phyloP scores from a whole-genome alignment of 2,888 invertebrate species.

The Eubasilissa splendida region DNA sequence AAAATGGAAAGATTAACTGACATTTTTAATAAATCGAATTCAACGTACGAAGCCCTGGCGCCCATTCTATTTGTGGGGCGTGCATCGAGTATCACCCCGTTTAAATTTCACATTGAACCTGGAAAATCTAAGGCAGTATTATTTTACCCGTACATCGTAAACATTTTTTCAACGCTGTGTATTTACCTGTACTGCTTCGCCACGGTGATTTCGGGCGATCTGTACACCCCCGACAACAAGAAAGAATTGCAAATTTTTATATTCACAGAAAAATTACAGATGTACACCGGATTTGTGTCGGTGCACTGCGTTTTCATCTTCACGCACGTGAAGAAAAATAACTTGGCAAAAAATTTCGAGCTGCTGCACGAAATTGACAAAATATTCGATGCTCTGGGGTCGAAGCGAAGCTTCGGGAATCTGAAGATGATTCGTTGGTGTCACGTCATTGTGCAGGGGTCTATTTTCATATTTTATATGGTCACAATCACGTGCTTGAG shows the following conservation, averaged over 20 bases:
- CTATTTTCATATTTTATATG: neutral
- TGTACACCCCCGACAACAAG: neutral
- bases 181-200: neutral
- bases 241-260: neutral
- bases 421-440: neutral
- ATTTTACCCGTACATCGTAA: too few species aligned
- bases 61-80: neutral
- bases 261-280: neutral
- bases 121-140: constrained; percentile 3
- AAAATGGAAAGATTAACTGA: too few species aligned
- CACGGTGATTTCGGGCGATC: neutral
- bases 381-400: neutral
- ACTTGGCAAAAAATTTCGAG: neutral
- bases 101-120: neutral
- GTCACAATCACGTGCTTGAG: too few species aligned
- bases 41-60: neutral
- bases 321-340: neutral
- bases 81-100: neutral
- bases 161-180: neutral
- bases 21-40: neutral
- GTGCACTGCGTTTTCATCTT: neutral
- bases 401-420: neutral
- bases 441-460: neutral
- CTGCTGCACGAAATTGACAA: too few species aligned
- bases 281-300: neutral